phyloP scores from a whole-genome alignment of 2,113 vertebrate genomes.

The Pterocles gutturalis region DNA sequence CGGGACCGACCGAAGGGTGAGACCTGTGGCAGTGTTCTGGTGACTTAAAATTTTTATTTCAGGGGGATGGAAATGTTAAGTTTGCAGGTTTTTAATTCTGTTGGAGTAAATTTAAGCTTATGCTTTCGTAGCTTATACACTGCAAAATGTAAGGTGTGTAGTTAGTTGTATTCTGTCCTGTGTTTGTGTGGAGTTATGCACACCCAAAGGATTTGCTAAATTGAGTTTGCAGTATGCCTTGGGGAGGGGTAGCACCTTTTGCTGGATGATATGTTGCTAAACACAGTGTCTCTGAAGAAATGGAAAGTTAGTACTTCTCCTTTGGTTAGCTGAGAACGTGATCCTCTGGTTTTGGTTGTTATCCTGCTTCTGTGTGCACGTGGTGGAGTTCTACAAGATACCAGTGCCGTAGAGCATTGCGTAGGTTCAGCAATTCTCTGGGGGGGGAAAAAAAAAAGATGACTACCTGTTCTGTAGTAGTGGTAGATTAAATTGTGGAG shows the following conservation, averaged over 20 bases:
- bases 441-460: too few species aligned
- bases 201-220: rapidly evolving
- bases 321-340: neutral
- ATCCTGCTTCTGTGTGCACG: rapidly evolving
- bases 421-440: neutral
- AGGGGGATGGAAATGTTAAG: rapidly evolving
- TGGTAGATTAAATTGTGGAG: rapidly evolving
- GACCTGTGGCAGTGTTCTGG: neutral
- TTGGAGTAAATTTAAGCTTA: rapidly evolving
- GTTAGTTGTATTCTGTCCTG: rapidly evolving
- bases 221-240: rapidly evolving
- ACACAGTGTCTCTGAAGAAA: neutral
- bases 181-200: rapidly evolving
- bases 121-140: neutral
- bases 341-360: rapidly evolving
- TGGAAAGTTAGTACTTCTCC: neutral
- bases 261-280: rapidly evolving
- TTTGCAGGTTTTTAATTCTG: neutral
- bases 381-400: neutral
- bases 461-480: rapidly evolving
- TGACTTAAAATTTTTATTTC: neutral
- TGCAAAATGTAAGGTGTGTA: rapidly evolving
- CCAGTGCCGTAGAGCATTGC: neutral
- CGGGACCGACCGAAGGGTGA: rapidly evolving
- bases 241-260: neutral